These are phyloP conservation scores for Pterocles orientalis DNA, from an alignment of 2,113 vertebrate species.

Conservation along the genomic window DNA sequence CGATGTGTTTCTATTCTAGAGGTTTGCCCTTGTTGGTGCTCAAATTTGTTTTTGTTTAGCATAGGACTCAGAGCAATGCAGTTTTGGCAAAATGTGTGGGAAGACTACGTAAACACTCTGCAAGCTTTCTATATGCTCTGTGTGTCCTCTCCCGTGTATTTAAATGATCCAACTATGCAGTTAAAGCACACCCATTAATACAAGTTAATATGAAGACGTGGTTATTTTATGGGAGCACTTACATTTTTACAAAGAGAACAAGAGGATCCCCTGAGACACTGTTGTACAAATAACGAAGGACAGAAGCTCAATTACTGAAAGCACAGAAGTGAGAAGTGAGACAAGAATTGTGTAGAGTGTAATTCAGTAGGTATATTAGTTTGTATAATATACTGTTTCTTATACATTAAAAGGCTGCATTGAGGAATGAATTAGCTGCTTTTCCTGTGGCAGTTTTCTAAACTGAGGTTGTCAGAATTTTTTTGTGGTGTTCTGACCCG, in stretches of 20 bases:
- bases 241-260: constrained; percentile 12
- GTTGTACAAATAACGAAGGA: constrained; percentile 14
- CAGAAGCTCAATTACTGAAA: constrained; percentile 34
- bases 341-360: not conserved
- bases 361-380: not conserved
- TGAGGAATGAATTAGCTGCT: constrained; percentile 12
- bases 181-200: not conserved
- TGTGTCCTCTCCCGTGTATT: not conserved
- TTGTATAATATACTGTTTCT: not conserved
- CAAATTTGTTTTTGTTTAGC: constrained; percentile 30
- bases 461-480: constrained; percentile 40
- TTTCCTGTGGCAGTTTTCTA: constrained; percentile 3
- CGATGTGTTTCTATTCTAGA: not conserved
- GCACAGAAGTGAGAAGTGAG: not conserved
- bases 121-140: not conserved
- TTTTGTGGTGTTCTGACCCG: constrained; percentile 3
- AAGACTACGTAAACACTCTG: constrained; percentile 4
- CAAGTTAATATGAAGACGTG: not conserved
- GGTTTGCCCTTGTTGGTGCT: not conserved
- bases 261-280: not conserved
- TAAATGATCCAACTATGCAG: not conserved
- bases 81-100: constrained; percentile 14
- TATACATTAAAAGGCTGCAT: not conserved
- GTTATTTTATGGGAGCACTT: not conserved
- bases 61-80: not conserved